Base-by-base conservation (phyloP, 1,140 invertebrate genomes). In the Cepaea nemoralis region DNA sequence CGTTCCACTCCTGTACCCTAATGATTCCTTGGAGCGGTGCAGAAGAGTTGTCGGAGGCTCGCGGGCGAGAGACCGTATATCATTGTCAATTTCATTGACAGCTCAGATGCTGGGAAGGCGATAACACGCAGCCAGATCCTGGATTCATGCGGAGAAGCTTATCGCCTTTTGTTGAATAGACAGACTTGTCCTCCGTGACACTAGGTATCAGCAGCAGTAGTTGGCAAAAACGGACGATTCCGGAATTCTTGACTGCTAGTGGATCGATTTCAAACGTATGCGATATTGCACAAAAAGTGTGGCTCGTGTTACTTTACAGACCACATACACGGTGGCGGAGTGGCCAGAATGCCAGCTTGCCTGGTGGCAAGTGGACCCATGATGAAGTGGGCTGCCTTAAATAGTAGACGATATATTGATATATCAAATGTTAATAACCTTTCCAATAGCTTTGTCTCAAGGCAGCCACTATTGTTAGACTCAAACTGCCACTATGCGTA, bases 11-110 rank as follows among this genome's bases (percentile, higher is more conserved):
- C 59, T 63, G 59, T 31, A 63, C n/a, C 6, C n/a, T 63, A 63
- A 63, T 31, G 27, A 63, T 31, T 63, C 59, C n/a, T 63, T 63
- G 10, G n/a, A 22, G 2, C n/a, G n/a, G 5, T 63, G 5, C 59
- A 63, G 59, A 63, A 63, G 6, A 31, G 27, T 19, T 31, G 59
- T 31, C 59, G 27, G 27, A 63, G 59, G 59, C n/a, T 55, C 50
- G 22, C 50, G 22, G 50, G 50, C 50, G 50, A 55, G 22, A 55
- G 33, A 31, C 59, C 24, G 42, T 80, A 80, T 80, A 80, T 80
- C 78, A 80, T 80, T 80, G 66, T 80, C 78, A 71, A 70, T 71
- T 71, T 63, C 78, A 80, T 71, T 70, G 78, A 80, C 78, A 71
- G 66, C 42, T 69, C 66, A 70, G 78, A 80, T 80, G 67, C 66